Percentiles rank a stretch among this genome's conserved stretches.
Conservation (phyloP, 2,797 vertebrate species). For the Thalassophryne amazonica region DNA sequence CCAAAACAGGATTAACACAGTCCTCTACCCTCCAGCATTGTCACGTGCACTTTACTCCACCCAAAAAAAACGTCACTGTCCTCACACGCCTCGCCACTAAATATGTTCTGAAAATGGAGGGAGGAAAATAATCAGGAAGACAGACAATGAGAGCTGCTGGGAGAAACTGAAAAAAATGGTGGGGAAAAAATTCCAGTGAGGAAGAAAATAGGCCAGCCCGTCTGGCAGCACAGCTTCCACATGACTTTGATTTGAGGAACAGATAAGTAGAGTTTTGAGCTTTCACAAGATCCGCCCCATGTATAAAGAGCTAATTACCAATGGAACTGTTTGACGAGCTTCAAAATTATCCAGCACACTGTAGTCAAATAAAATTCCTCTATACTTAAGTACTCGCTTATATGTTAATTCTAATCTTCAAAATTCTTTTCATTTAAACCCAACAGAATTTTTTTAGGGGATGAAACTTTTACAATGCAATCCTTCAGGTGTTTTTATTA, state of each 20-base stretch:
- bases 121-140: conserved; percentile 16
- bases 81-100: conserved; percentile 41
- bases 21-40: conserved; percentile 54
- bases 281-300: conserved; percentile 43
- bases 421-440: too few species aligned
- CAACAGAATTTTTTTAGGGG: too few species aligned
- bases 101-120: conserved; percentile 25
- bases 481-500: too few species aligned
- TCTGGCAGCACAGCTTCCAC: conserved; percentile 64
- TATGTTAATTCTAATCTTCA: not conserved
- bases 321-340: conserved; percentile 9
- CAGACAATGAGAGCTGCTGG: conserved; percentile 24
- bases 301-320: conserved; percentile 29
- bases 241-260: conserved; percentile 75
- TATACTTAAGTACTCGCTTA: not conserved
- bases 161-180: conserved; percentile 18
- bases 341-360: conserved; percentile 11
- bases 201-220: conserved; percentile 69
- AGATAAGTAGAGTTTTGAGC: conserved; percentile 59
- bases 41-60: conserved; percentile 50
- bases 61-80: conserved; percentile 64
- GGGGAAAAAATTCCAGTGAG: conserved; percentile 40
- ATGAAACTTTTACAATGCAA: too few species aligned
- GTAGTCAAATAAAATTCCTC: not conserved
- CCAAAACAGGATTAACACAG: conserved; percentile 71